phyloP scores from a whole-genome alignment of 2,797 vertebrate genomes.

The Smutsia temminckii region DNA sequence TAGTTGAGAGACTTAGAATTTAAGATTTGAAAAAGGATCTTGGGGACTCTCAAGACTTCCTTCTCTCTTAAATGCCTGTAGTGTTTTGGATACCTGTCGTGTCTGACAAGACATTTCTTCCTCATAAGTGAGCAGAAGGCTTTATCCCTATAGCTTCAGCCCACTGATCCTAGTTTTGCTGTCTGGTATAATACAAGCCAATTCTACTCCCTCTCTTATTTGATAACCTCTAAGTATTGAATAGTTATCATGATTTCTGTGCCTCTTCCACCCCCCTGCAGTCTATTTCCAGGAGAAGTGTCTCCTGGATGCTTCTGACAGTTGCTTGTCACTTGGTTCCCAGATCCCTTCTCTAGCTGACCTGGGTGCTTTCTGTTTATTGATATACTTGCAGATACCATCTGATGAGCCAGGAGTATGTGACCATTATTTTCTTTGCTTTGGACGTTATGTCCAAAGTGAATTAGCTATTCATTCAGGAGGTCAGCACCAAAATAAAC shows the following conservation, averaged over 20 bases:
- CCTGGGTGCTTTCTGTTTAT: background rate
- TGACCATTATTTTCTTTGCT: background rate
- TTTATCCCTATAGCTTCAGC: background rate
- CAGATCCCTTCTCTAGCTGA: background rate
- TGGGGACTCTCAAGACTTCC: background rate
- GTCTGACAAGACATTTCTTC: background rate
- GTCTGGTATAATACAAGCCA: background rate
- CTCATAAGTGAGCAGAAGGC: background rate
- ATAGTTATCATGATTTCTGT: background rate
- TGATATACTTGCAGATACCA: background rate
- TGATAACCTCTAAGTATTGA: background rate
- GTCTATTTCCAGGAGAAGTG: background rate
- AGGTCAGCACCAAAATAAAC: background rate
- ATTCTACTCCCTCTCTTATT: background rate
- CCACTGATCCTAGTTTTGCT: background rate
- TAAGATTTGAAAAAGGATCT: background rate
- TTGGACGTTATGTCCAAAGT: background rate
- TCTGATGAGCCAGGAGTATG: no score
- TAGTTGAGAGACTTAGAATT: background rate
- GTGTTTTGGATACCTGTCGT: background rate
- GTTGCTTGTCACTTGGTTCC: background rate
- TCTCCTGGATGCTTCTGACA: background rate
- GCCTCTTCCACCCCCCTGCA: background rate
- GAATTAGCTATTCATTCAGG: background rate
- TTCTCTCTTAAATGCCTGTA: rapidly evolving